Evolutionary conservation across 2,113 vertebrate species (phyloP), one percentile per base, ranked within the genome.

Genomic region (Eolophus roseicapilla): DNA sequence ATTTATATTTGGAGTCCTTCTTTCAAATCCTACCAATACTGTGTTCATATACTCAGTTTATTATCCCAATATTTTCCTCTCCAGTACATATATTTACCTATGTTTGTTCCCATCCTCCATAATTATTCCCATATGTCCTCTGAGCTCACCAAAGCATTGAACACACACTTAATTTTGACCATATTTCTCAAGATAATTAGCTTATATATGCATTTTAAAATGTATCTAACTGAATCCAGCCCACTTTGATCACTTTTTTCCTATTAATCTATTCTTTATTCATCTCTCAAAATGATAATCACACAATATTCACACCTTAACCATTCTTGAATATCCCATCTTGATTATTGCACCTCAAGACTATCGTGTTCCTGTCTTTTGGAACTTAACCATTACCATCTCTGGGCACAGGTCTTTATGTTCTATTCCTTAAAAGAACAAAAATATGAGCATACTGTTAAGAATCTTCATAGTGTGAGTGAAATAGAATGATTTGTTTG

Each of bases 401-500:
- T 79, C 47, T 67, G 28, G 39, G 13, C 68, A 85, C n/a, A 75
- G 37, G 13, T 86, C 37, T 77, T 82, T 25, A 55, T 31, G 43
- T 12, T 77, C 17, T 67, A 0, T 79, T 85, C 86, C 69, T 89
- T 80, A 65, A 65, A 92, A 86, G 4, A 23, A 5, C 4, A 7
- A 25, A 83, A 86, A 6, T 28, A 39, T 63, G 46, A 92, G 39
- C 50, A 83, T 37, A 62, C 4, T 17, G 12, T 44, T 92, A 50
- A 55, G 55, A 4, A 46, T 76, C 63, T 87, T 88, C 70, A 41
- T 24, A 65, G 41, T 20, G 6, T 82, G 43, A 84, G 44, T 82
- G 60, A 94, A 92, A 86, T 86, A 59, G 64, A 60, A 21, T n/a
- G 19, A 64, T 92, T 82, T 86, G 49, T 91, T 95, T 95, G 70